Evolutionary conservation across 2,888 invertebrate species (phyloP), one percentile per base, ranked within the genome.

Genomic region (Habroteleia sp.): DNA sequence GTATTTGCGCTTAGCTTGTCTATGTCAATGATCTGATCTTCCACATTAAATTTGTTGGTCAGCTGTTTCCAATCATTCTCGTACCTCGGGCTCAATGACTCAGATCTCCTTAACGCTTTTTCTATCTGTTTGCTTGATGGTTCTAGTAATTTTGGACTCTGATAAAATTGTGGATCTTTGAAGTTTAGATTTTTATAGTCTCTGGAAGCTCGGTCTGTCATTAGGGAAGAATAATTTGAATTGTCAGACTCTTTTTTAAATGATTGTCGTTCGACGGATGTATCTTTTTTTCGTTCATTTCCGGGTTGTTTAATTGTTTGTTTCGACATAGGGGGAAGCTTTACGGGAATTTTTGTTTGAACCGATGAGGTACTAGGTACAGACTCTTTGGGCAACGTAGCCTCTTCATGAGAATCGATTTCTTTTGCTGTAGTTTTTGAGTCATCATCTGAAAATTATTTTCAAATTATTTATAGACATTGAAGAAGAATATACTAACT

Each of bases 41-140:
- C 87, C 4, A 83, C 81, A 31, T 76, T 83, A 35, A 88, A 86
- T 54, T 82, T 86, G 48, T 81, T 81, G 1, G 84, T 83, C 23
- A 88, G 68, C 50, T 87, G 91, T 89, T 85, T 91, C 92, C 88
- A 88, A 37, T 87, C 87, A 58, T 65, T 90, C 88, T 89, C 91
- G 89, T 46, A 90, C 86, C 87, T 90, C 86, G 77, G 91, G 87
- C 66, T 91, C 85, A 85, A 90, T 85, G 69, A 91, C 54, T 86
- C 87, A 80, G 82, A 89, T 66, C 86, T 90, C 82, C 86, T 91
- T 86, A 76, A 90, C 87, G 87, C 91, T 88, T 83, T 91, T 88
- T 86, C 66, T 7, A 80, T 14, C 11, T 74, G 29, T 31, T 44
- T 62, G 50, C 54, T 62, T 33, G 50, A 29, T 0, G 58, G 11